These are phyloP conservation scores for Acronicta psi DNA, from an alignment of 2,888 invertebrate genomes.

Conservation along the genomic window DNA sequence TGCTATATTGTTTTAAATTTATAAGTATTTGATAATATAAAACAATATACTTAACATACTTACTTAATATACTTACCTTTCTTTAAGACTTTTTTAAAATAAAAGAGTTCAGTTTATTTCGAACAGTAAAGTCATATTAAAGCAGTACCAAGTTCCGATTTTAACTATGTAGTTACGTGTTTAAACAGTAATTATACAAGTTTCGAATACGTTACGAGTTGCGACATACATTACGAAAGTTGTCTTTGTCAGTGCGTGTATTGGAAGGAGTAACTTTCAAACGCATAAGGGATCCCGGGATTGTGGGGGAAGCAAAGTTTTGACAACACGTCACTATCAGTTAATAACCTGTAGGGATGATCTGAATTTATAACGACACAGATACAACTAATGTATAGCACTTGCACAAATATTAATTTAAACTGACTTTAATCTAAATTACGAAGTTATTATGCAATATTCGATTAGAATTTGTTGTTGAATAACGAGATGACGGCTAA, in stretches of 20 bases:
- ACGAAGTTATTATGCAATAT: slow-evolving; percentile 25
- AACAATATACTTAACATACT: no score
- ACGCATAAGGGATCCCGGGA: slow-evolving; percentile 81
- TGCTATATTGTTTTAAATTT: no score
- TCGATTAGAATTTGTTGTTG: not conserved
- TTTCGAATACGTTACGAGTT: slow-evolving; percentile 48
- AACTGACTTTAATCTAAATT: slow-evolving; percentile 49
- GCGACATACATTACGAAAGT: slow-evolving; percentile 63
- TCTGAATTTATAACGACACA: slow-evolving; percentile 76
- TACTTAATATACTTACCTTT: no score
- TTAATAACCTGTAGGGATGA: slow-evolving; percentile 77
- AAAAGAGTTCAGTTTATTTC: slow-evolving; percentile 5
- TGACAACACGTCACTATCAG: slow-evolving; percentile 86
- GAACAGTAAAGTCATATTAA: slow-evolving; percentile 5
- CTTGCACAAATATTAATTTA: slow-evolving; percentile 54
- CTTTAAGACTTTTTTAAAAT: not conserved
- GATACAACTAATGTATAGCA: slow-evolving; percentile 43
- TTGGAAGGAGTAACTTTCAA: slow-evolving; percentile 75
- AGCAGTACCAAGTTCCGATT: slow-evolving; percentile 15
- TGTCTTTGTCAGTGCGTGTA: slow-evolving; percentile 71
- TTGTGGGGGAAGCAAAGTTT: slow-evolving; percentile 77
- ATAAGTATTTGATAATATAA: no score
- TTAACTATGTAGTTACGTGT: slow-evolving; percentile 41
- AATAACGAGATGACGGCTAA: no score
- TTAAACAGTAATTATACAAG: slow-evolving; percentile 49